Base-by-base conservation (phyloP, 2,113 vertebrate genomes). In the Channa argus region DNA sequence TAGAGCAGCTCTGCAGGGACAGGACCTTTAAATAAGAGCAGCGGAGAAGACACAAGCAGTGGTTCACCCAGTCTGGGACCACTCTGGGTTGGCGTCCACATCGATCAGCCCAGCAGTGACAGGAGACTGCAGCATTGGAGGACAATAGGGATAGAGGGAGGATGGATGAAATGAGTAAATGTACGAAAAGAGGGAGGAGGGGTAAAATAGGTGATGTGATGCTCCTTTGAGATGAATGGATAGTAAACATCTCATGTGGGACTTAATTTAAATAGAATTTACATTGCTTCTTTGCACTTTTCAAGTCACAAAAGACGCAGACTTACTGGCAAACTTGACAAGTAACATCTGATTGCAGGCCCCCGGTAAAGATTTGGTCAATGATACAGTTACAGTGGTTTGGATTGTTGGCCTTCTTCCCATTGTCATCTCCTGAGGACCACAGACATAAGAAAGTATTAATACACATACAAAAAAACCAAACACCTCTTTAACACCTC, bases 341-440 rank as follows among this genome's bases (percentile, higher is more conserved):
- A 80, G 97, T 98, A 86, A 98, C 97, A 33, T 98, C 97, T 11
- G 97, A 98, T 95, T 98, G 97, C 88, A 98, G 95, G 82, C 97
- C 97, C 0, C 97, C 97, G 0, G 97, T 98, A 93, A 98, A 98
- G 90, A 98, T 98, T 96, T 98, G 97, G 95, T 98, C 97, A 79
- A 98, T 98, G 93, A 98, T 98, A 93, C 97, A 98, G 94, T 96
- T 98, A 95, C 97, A 98, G 95, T 98, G 97, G 94, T 98, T 98
- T 88, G 97, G 97, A 93, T 98, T 98, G 94, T 95, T 98, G 94
- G 97, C 96, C 94, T 98, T 98, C 91, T 98, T 98, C 72, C 97
- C 96, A 4, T 97, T 98, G 88, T 98, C 97, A 2, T 98, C 97
- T 93, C 96, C 97, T 98, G 79, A 3, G 11, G 53, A 74, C 36